These are phyloP conservation scores for Zapornia atra DNA, from an alignment of 2,113 vertebrate species.

Conservation along the genomic window DNA sequence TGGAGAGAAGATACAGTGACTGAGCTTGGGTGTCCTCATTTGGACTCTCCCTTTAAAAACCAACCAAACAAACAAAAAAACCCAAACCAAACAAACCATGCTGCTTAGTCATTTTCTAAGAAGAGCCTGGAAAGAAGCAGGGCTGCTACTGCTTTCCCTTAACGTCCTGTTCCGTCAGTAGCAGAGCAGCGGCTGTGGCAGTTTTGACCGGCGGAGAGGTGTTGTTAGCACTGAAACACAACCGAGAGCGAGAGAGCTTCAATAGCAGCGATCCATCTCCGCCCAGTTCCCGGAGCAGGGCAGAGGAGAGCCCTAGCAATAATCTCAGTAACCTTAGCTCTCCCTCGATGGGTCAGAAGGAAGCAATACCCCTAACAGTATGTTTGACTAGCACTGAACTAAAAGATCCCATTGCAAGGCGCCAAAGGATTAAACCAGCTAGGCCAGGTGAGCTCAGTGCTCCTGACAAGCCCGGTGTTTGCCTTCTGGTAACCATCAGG, in stretches of 20 bases:
- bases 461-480: neutral
- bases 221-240: rapidly evolving
- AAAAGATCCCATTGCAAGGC: neutral
- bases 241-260: neutral
- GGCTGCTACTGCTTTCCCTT: neutral
- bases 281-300: rapidly evolving
- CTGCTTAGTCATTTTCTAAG: neutral
- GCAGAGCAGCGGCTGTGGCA: neutral
- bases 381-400: neutral
- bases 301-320: neutral
- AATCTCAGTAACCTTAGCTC: neutral
- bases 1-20: neutral
- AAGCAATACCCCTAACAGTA: neutral
- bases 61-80: too few relatives aligned
- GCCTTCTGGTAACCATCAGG: neutral
- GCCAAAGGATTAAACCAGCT: neutral
- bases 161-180: neutral
- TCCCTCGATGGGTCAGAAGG: neutral
- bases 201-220: neutral
- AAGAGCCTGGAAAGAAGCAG: neutral
- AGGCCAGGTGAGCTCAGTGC: neutral
- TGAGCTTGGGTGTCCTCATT: neutral
- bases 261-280: rapidly evolving
- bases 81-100: neutral
- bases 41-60: neutral